These are phyloP conservation scores for Leptestheria dahalacensis DNA, from an alignment of 1,140 invertebrate species.

Conservation along the genomic window DNA sequence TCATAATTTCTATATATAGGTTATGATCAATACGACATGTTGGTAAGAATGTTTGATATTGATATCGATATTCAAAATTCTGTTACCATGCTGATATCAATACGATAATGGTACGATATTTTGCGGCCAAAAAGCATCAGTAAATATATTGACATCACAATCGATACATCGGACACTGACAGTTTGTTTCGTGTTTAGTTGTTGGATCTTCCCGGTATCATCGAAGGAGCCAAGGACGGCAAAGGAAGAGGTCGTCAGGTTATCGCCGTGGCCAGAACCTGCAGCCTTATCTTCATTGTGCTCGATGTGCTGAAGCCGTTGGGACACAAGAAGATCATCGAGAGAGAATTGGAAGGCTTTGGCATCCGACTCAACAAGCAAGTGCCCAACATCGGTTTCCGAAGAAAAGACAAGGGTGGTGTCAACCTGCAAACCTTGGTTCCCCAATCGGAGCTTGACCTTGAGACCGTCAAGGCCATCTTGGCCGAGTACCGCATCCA, in stretches of 20 bases:
- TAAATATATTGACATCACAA: no score
- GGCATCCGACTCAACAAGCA: constrained; percentile 91
- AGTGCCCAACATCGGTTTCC: constrained; percentile 91
- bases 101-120: no score
- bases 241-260: constrained; percentile 97
- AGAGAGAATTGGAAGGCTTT: constrained; percentile 98
- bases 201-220: constrained; percentile 97
- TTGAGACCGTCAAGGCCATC: constrained; percentile 90
- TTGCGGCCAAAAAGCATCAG: background rate
- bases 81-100: no score
- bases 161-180: no score
- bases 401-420: constrained; percentile 95
- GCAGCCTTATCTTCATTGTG: constrained; percentile 95
- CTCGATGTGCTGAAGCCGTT: constrained; percentile 95
- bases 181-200: no score
- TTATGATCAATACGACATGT: no score
- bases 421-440: constrained; percentile 80
- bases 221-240: constrained; percentile 99
- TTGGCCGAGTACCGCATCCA: constrained; percentile 96
- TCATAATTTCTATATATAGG: no score
- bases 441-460: constrained; percentile 83
- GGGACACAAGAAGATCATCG: constrained; percentile 86
- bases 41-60: no score
- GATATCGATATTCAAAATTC: no score
- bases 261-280: constrained; percentile 96